Evolutionary conservation across 23 tunicate species (phyloP).

Genomic region (Aplidium turbinatum): DNA sequence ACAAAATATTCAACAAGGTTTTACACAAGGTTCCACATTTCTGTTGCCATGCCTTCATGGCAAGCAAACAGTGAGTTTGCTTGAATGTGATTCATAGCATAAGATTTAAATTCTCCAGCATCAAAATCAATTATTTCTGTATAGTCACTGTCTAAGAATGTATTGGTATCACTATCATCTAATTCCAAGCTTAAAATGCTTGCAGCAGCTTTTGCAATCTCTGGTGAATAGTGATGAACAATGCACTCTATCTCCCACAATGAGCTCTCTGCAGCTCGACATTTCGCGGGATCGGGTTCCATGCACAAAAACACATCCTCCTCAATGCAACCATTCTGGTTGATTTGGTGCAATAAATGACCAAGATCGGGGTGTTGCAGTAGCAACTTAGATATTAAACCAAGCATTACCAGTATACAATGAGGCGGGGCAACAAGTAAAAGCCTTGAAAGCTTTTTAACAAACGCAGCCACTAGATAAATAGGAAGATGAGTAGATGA

Average conservation of each 20-base stretch:
- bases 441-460: conserved; percentile 74
- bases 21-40: conserved; percentile 55
- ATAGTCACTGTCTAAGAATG: conserved; percentile 36
- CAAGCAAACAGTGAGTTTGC: conserved; percentile 42
- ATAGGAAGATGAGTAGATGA: conserved; percentile 79
- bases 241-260: conserved; percentile 73
- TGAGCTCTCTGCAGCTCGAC: conserved; percentile 69
- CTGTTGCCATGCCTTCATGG: conserved; percentile 39
- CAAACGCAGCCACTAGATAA: conserved; percentile 81
- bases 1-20: too few species aligned
- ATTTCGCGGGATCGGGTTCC: conserved; percentile 53
- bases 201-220: conserved; percentile 31
- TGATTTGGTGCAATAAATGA: conserved; percentile 24
- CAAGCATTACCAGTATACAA: conserved; percentile 35
- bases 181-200: conserved; percentile 19
- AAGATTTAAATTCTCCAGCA: conserved; percentile 24
- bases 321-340: background rate
- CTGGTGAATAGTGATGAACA: conserved; percentile 43
- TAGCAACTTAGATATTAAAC: conserved; percentile 39
- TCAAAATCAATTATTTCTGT: conserved; percentile 47
- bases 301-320: conserved; percentile 57
- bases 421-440: conserved; percentile 66
- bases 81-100: conserved; percentile 52
- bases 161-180: conserved; percentile 20
- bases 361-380: conserved; percentile 53